Evolutionary conservation across 2,113 vertebrate species (phyloP).

Genomic region (Erinaceus europaeus): DNA sequence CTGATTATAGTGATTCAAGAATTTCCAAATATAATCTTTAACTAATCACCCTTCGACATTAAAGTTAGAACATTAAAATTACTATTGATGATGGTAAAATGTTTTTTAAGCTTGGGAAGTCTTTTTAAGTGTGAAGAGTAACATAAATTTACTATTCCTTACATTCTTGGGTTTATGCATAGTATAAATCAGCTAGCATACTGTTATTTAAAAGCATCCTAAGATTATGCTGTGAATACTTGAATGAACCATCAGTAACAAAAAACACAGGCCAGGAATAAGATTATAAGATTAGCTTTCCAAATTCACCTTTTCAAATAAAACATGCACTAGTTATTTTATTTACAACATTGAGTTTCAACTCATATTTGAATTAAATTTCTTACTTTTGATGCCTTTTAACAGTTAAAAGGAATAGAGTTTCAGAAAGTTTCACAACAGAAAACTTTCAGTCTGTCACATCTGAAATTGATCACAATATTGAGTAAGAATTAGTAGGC

Average conservation of each 20-base stretch:
- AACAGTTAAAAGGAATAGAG: background rate
- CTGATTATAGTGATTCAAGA: background rate
- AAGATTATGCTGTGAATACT: background rate
- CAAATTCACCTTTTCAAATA: constrained; percentile 39
- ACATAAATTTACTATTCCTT: background rate
- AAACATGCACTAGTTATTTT: constrained; percentile 10
- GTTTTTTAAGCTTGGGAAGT: too few relatives aligned
- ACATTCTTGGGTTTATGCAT: background rate
- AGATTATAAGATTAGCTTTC: too few relatives aligned
- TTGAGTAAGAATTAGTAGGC: background rate
- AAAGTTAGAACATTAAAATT: background rate
- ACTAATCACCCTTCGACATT: background rate
- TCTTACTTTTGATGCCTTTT: constrained; percentile 27
- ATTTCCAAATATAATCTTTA: constrained; percentile 3
- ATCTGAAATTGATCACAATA: constrained; percentile 28
- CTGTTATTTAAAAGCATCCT: background rate
- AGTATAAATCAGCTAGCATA: background rate
- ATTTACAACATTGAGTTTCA: constrained; percentile 13
- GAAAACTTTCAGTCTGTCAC: background rate
- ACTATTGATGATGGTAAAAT: background rate
- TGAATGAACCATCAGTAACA: background rate
- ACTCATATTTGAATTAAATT: background rate
- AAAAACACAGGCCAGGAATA: too few relatives aligned
- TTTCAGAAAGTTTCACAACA: background rate
- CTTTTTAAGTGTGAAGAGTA: too few relatives aligned